These are phyloP conservation scores for Lordiphosa fenestrarum DNA, from an alignment of 2,888 invertebrate genomes.

Conservation along the genomic window DNA sequence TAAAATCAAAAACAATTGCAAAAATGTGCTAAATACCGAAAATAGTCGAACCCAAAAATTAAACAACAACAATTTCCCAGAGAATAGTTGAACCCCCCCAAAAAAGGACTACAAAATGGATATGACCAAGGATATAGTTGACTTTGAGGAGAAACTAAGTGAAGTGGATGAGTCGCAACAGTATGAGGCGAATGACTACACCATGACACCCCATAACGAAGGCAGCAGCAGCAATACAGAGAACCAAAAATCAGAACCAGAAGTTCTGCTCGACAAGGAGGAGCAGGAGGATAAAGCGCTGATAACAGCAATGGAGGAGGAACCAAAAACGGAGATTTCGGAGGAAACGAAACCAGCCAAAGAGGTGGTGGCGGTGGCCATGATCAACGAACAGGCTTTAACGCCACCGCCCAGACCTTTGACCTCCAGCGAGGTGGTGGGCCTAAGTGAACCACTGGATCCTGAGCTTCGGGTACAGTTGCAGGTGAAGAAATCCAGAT, in stretches of 20 bases:
- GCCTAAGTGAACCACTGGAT: conserved; percentile 58
- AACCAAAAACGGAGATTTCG: conserved; percentile 7
- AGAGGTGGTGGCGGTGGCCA: conserved; percentile 2
- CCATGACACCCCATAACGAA: conserved; percentile 20
- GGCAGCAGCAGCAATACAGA: conserved; percentile 20
- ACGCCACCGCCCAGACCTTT: conserved; percentile 77
- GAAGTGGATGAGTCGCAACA: conserved; percentile 29
- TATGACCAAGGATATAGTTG: conserved; percentile 77
- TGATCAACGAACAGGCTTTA: conserved; percentile 38
- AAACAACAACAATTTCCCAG: too few relatives aligned
- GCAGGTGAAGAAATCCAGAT: conserved; percentile 74
- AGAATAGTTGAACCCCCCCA: too few relatives aligned
- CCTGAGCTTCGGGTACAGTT: conserved; percentile 64
- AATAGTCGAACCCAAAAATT: too few relatives aligned
- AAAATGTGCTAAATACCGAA: too few relatives aligned
- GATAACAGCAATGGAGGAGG: not conserved
- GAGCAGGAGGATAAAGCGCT: not conserved
- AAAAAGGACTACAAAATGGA: conserved; percentile 53
- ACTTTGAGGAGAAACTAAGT: conserved; percentile 60
- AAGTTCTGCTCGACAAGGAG: not conserved
- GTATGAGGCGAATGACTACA: conserved; percentile 51
- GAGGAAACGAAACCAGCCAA: not conserved
- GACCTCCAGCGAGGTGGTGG: conserved; percentile 76
- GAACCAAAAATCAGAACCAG: conserved; percentile 10
- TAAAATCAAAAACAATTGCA: too few relatives aligned